Evolutionary conservation across 1,140 invertebrate species (phyloP), one percentile per base, ranked within the genome.

Genomic region (Metopolophium dirhodum): DNA sequence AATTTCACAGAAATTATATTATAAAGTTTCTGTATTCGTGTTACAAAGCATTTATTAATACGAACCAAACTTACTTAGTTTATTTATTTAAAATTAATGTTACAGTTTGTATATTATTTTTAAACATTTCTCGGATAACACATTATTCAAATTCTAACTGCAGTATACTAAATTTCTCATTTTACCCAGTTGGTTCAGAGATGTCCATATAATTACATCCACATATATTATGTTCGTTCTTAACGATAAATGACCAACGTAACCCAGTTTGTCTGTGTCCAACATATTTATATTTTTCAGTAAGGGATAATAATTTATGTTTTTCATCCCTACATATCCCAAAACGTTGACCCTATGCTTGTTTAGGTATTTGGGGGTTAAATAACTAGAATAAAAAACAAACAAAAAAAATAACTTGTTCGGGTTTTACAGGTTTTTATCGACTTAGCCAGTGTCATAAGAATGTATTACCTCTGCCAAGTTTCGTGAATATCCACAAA

Each of bases 241-340:
- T 45, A 14, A 90, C 54, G 41, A 90, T 45, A 90, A 90, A 90
- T 45, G 41, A n/a, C 26, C 26, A 45, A 45, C 89, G 7, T 45
- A 14, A 90, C 54, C 7, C 26, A 8, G 26, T 90, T 57, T 68
- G 26, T 30, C 22, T 41, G 22, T 57, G 35, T 93, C n/a, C 26
- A 26, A n/a, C 26, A 86, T 93, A 83, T 92, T 83, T 47, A 83
- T 83, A 86, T 18, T 86, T 51, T 51, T 26, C 11, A 57, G n/a
- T 23, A n/a, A 86, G 37, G 7, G 82, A n/a, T 86, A 86, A 93
- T 86, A 93, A 86, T 93, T 86, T 93, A 93, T 45, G 82, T 41
- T 93, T 85, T 93, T 93, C 45, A 37, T 45, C 47, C 37, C 37
- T 54, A 85, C 26, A 45, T 54, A 86, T 93, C 51, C 49, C 37